These are phyloP conservation scores for Sapajus apella DNA, from an alignment of 2,113 vertebrate species.

Conservation along the genomic window DNA sequence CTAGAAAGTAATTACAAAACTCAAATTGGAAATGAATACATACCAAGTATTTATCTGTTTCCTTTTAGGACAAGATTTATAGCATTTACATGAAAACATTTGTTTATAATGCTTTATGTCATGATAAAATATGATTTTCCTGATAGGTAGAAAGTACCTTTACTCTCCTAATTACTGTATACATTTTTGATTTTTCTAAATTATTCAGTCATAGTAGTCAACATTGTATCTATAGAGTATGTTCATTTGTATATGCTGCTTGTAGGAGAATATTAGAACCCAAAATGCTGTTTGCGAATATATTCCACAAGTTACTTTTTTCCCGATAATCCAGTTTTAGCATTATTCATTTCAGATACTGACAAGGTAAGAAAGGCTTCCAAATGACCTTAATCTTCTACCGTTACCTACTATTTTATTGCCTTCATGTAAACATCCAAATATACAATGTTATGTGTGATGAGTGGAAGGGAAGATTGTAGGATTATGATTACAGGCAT, in stretches of 20 bases:
- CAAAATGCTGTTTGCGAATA: neutral
- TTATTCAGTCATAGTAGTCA: neutral
- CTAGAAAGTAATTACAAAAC: neutral
- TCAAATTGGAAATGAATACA: neutral
- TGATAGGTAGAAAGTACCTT: accelerated
- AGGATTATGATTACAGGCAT: neutral
- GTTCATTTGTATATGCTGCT: neutral
- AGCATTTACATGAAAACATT: neutral
- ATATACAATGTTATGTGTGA: neutral
- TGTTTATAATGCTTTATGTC: neutral
- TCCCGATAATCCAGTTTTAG: neutral
- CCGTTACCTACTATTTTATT: neutral
- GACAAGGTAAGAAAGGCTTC: neutral
- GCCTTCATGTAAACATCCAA: neutral
- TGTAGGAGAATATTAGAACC: neutral
- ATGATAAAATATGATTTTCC: neutral
- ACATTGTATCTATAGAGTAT: no score
- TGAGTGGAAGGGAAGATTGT: neutral
- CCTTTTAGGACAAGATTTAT: neutral
- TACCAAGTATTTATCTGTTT: neutral
- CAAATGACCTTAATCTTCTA: neutral
- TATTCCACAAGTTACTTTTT: neutral
- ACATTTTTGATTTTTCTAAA: neutral
- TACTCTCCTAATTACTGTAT: neutral
- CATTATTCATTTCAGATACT: neutral